Base-by-base conservation (phyloP, 2,797 vertebrate genomes). In the Enteromius fasciolatus region DNA sequence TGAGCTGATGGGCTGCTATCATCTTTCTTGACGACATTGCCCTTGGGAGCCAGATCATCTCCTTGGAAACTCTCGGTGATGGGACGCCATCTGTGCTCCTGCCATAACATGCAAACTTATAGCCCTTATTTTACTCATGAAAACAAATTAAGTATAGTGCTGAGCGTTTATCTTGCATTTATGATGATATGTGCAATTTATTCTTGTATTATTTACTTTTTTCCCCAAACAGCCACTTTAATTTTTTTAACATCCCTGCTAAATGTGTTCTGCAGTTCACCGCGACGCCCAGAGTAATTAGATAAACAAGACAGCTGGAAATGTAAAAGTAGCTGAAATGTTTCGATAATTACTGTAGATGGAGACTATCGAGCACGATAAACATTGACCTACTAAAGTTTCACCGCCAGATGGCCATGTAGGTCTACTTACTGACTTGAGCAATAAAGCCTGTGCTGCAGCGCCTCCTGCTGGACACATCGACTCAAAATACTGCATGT, bases 21-120 rank as follows among this genome's bases (percentile, higher is more conserved):
- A 86, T 89, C 70, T 84, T 81, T 85, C 82, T 85, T 69, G 74
- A 87, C 83, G 50, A 48, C 64, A 59, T 73, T 84, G 76, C 93
- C 87, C 89, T 86, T 85, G 91, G 92, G 93, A 93, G 73, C 59
- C 31, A 64, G 76, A 83, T 70, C 80, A 89, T 87, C 86, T 78
- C 86, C 83, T 80, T 69, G 81, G 89, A 89, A 90, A 90, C 87
- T 23, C 66, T 72, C 80, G 89, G 89, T 89, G 88, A 74, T 86
- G 82, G 57, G 73, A 90, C 31, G 88, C 90, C 93, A 92, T 91
- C 92, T 93, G 93, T 63, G 89, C 86, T 85, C 83, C 28, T 36
- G 57, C 70, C 74, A 79, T 83, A 31, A 50, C 41, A 61, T 25
- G 17, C 3, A 68, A 12, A 67, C 18, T 23, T 52, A 78, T 50